These are phyloP conservation scores for Augiades crinisus DNA, from an alignment of 2,888 invertebrate genomes.

Conservation along the genomic window DNA sequence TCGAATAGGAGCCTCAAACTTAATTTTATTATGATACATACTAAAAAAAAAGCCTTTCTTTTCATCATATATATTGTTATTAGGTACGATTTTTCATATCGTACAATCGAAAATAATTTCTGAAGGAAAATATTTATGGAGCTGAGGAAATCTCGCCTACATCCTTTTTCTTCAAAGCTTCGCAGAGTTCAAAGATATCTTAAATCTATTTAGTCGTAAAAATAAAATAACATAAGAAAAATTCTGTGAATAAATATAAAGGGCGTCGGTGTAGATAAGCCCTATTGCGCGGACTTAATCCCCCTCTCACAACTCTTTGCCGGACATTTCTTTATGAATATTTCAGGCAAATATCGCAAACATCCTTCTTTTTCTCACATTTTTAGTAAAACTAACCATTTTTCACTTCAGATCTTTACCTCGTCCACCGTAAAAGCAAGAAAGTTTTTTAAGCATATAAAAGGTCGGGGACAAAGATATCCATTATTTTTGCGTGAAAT, in stretches of 20 bases:
- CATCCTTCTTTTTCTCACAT: slow-evolving; percentile 19
- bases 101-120: too few species aligned
- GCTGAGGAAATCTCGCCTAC: neutral
- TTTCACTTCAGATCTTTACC: neutral
- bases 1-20: too few species aligned
- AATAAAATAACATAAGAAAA: slow-evolving; percentile 77
- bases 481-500: neutral
- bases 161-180: slow-evolving; percentile 16
- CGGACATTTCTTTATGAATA: slow-evolving; percentile 59
- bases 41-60: too few species aligned
- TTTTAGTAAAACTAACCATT: slow-evolving; percentile 9
- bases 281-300: slow-evolving; percentile 50
- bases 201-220: slow-evolving; percentile 48
- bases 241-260: slow-evolving; percentile 63
- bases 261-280: slow-evolving; percentile 63
- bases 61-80: too few species aligned
- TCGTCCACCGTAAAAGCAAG: neutral
- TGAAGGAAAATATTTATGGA: neutral
- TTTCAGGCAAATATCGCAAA: slow-evolving; percentile 41
- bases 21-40: too few species aligned
- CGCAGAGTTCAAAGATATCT: slow-evolving; percentile 63
- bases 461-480: neutral
- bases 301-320: slow-evolving; percentile 60
- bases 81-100: too few species aligned
- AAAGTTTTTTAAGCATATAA: too few species aligned